A percentile compares a stretch with the other conserved stretches of the same genome.
Evolutionary conservation across 2,888 invertebrate genomes (phyloP).

Genomic region (Orthonevra nobilis): DNA sequence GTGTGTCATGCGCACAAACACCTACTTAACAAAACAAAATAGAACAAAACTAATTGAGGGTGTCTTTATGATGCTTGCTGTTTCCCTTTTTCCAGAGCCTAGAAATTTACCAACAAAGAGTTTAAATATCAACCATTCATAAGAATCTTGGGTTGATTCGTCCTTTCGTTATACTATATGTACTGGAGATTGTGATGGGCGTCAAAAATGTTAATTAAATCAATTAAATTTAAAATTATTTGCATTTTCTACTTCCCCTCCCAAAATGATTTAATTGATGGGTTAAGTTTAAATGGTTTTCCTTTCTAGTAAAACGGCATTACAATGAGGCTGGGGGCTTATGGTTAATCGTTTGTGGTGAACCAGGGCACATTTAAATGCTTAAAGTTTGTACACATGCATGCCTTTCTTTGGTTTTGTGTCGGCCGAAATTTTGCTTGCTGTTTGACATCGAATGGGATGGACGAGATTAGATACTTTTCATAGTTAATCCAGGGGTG

Average conservation of each 20-base stretch:
- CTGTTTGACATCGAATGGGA: too few species aligned
- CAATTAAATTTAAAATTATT: constrained; percentile 40
- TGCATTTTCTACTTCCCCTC: constrained; percentile 15
- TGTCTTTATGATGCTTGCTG: background rate
- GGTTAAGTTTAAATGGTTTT: constrained; percentile 21
- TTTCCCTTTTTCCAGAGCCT: background rate
- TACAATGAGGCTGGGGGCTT: background rate
- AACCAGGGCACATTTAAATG: constrained; percentile 7
- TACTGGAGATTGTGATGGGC: too few species aligned
- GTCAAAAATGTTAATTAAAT: constrained; percentile 47
- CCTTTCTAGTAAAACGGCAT: background rate
- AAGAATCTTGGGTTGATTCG: background rate
- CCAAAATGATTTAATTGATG: constrained; percentile 36
- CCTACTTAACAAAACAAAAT: too few species aligned
- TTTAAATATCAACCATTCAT: constrained; percentile 47
- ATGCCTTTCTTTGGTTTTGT: background rate
- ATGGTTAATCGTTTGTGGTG: constrained; percentile 27
- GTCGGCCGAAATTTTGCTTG: too few species aligned
- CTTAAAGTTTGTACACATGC: background rate
- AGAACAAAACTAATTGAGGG: too few species aligned
- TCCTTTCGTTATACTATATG: too few species aligned
- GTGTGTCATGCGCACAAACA: too few species aligned
- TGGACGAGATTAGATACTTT: constrained; percentile 2
- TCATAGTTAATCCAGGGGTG: background rate
- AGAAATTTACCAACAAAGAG: background rate